phyloP scores from a whole-genome alignment of 2,888 invertebrate species.

The Cephus spinipes region DNA sequence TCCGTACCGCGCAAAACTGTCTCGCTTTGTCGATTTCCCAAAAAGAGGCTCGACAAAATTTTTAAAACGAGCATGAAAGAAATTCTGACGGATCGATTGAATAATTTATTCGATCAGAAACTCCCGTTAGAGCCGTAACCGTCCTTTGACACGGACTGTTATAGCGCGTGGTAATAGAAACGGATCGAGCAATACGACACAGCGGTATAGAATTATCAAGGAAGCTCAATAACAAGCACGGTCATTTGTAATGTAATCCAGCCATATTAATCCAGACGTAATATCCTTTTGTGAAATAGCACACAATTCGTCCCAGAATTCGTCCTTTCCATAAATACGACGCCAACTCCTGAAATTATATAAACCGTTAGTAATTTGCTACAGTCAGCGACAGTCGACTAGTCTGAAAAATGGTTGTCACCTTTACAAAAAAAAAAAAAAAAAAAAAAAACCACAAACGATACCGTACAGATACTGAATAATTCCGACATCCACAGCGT shows the following conservation, averaged over 20 bases:
- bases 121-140: neutral
- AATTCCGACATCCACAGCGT: no score
- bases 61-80: no score
- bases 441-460: neutral
- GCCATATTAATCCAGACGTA: neutral
- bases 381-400: neutral
- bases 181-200: neutral
- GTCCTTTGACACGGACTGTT: neutral
- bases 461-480: neutral
- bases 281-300: neutral
- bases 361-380: neutral
- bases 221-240: neutral
- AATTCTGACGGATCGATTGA: no score
- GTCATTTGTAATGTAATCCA: neutral
- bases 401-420: neutral
- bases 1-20: no score
- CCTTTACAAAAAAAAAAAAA: neutral
- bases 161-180: neutral
- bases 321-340: neutral
- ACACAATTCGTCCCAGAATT: neutral
- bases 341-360: neutral
- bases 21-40: no score
- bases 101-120: no score
- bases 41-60: no score
- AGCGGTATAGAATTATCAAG: neutral